Evolutionary conservation across 1,140 invertebrate genomes (phyloP).

Genomic region (Lasaia peninsularis): DNA sequence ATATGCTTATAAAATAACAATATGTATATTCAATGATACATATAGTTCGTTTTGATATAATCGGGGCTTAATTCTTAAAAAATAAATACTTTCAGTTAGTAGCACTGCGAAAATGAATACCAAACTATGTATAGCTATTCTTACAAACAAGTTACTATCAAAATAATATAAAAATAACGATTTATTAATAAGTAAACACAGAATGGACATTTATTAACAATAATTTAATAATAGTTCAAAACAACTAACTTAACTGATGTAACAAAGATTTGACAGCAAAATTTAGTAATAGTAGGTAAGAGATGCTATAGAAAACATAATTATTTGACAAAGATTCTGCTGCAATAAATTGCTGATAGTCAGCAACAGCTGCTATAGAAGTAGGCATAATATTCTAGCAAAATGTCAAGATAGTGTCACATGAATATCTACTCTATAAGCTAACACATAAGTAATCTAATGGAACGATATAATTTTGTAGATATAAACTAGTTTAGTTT

Average conservation of each 20-base stretch:
- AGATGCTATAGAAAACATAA: neutral
- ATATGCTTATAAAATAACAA: slow-evolving; percentile 61
- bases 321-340: neutral
- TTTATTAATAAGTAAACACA: slow-evolving; percentile 6
- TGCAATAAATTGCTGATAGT: neutral
- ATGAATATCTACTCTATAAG: neutral
- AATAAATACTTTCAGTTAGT: slow-evolving; percentile 15
- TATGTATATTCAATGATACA: slow-evolving; percentile 40
- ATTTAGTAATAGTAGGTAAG: neutral
- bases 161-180: slow-evolving; percentile 11
- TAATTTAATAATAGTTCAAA: slow-evolving; percentile 8
- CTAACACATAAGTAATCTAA: neutral
- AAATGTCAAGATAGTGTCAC: neutral
- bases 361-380: too few species aligned
- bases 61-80: slow-evolving; percentile 19
- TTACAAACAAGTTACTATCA: slow-evolving; percentile 10
- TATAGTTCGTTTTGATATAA: slow-evolving; percentile 20
- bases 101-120: neutral
- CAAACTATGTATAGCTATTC: neutral
- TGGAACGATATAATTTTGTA: neutral
- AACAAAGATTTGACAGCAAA: neutral
- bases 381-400: neutral
- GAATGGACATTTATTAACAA: neutral
- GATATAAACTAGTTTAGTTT: too few species aligned
- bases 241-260: neutral